Evolutionary conservation across 2,113 vertebrate species (phyloP).

Genomic region (Marmota flaviventris): DNA sequence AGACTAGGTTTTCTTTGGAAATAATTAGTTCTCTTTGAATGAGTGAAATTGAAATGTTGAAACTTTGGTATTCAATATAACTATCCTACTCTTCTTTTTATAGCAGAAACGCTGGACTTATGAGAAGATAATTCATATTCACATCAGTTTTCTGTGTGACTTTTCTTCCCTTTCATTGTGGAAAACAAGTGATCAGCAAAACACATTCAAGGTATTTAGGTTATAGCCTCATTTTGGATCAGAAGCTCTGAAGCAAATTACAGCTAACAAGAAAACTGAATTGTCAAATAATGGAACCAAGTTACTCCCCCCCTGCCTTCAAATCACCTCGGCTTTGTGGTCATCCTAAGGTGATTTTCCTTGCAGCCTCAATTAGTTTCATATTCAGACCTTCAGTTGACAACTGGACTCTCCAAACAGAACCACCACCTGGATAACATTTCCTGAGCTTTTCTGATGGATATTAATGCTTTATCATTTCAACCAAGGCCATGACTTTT

Average conservation of each 20-base stretch:
- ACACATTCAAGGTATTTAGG: background rate
- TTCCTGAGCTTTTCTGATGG: background rate
- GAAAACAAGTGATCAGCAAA: background rate
- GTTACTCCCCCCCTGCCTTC: background rate
- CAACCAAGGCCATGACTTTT: background rate
- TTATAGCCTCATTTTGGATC: background rate
- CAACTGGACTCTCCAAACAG: background rate
- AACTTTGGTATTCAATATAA: background rate
- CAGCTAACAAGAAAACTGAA: background rate
- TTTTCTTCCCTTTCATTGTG: background rate
- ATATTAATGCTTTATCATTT: background rate
- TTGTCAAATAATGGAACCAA: background rate
- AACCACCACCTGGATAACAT: background rate
- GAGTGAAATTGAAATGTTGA: background rate
- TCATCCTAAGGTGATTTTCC: background rate
- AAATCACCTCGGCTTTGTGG: background rate
- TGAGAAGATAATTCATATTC: background rate
- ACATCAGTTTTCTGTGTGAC: background rate
- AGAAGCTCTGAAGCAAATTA: background rate
- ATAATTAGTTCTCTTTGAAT: background rate
- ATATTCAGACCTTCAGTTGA: background rate
- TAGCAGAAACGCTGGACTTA: background rate
- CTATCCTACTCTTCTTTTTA: background rate
- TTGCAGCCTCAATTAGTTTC: background rate
- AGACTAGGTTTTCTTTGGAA: background rate